These are phyloP conservation scores for Nesometra sesokonis DNA, from an alignment of 35 echinoderm and acorn worm species.

Conservation along the genomic window DNA sequence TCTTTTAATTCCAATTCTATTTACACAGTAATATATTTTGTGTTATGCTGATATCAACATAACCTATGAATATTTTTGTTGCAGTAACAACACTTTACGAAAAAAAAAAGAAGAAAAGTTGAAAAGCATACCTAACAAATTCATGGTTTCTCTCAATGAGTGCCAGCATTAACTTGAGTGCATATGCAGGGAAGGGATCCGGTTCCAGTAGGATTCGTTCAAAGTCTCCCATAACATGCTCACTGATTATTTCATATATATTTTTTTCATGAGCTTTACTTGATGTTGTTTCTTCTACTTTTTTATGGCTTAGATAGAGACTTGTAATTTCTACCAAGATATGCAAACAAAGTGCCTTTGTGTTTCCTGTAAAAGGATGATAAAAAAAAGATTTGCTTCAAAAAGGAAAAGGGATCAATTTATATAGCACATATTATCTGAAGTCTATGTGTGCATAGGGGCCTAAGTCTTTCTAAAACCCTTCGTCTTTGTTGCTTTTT, in stretches of 20 bases:
- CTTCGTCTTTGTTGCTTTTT: too few species aligned
- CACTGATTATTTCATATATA: slow-evolving; percentile 51
- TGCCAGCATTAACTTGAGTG: slow-evolving; percentile 71
- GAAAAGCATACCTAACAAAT: slow-evolving; percentile 51
- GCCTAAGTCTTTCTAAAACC: too few species aligned
- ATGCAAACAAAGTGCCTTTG: slow-evolving; percentile 68
- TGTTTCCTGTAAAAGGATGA: slow-evolving; percentile 51
- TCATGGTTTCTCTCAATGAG: slow-evolving; percentile 65
- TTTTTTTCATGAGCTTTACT: slow-evolving; percentile 31
- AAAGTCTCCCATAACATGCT: slow-evolving; percentile 53
- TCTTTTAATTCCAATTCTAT: too few species aligned
- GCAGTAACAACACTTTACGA: too few species aligned
- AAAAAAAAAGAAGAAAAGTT: background rate
- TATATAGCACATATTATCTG: too few species aligned
- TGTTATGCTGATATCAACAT: too few species aligned
- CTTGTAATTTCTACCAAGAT: slow-evolving; percentile 84
- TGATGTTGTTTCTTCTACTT: slow-evolving; percentile 50
- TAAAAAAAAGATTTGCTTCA: background rate
- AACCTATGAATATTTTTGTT: too few species aligned
- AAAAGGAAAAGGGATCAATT: background rate
- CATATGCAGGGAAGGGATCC: slow-evolving; percentile 85
- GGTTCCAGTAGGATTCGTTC: slow-evolving; percentile 74
- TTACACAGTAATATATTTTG: too few species aligned
- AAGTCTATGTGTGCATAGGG: too few species aligned
- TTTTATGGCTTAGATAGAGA: slow-evolving; percentile 78